Base-by-base conservation (phyloP, 2,113 vertebrate genomes). In the Stictonetta naevosa region DNA sequence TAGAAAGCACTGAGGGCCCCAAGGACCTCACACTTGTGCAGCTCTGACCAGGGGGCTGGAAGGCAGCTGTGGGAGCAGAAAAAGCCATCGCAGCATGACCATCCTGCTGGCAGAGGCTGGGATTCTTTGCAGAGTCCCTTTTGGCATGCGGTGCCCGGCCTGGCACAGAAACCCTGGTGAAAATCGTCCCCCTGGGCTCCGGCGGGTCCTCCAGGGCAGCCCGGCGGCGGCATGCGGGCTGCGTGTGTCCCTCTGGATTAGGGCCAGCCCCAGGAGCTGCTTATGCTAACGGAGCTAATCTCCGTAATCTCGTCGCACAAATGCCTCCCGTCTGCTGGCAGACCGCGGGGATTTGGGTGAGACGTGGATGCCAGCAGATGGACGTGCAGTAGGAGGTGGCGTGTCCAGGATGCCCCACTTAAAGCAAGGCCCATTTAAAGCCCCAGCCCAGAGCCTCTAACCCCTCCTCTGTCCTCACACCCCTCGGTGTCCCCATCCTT, bases 211-310 rank as follows among this genome's bases (percentile, higher is more conserved):
- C 53, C 2, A 38, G 83, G 58, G 4, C 64, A 82, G 75, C 34
- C 44, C 29, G 8, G 58, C 7, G 10, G 64, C 8, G 22, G 13
- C 1, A 6, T 13, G 10, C 4, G 94, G 92, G 81, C 78, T 50
- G 40, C 62, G 4, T n/a, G 0, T 79, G 79, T 79, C 78, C 86
- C 64, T 17, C 71, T 93, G 95, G 95, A 91, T 96, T 96, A 94
- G 91, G 81, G 94, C 94, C 92, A 95, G 82, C 60, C 52, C 33
- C 64, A 72, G 88, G 94, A 93, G 91, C 86, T 36, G 88, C 23
- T 96, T 76, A 86, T 60, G 91, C 84, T 96, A 55, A 94, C 3
- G n/a, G 79, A 20, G 93, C 86, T 94, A 55, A 96, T 97, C 50
- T 52, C 86, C 18, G 4, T 91, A 74, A 95, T 93, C 92, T 79